Evolutionary conservation across 92 coral and sea anemone genomes (phyloP).

Genomic region (Umimayanthus chanpuru): DNA sequence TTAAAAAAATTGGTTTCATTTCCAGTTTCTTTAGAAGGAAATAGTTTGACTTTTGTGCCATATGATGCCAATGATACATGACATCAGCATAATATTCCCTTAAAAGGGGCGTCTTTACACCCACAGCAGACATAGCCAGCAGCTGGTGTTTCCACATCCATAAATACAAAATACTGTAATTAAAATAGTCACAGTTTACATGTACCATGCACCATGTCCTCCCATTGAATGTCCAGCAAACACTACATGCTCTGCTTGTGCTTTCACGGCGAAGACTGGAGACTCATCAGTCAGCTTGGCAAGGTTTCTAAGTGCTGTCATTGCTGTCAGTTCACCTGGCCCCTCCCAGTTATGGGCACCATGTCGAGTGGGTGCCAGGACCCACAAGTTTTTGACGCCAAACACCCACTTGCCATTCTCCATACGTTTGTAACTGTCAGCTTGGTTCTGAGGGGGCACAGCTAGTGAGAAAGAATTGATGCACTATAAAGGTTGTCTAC

Average conservation of each 20-base stretch:
- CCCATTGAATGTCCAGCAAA: slow-evolving; percentile 99
- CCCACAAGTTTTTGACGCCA: slow-evolving; percentile 94
- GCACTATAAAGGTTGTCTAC: background rate
- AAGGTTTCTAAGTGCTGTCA: slow-evolving; percentile 80
- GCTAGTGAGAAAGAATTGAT: slow-evolving; percentile 48
- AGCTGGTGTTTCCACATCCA: no score
- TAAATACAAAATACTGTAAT: no score
- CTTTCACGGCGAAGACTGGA: slow-evolving; percentile 73
- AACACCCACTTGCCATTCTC: slow-evolving; percentile 85
- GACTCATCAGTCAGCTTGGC: slow-evolving; percentile 70
- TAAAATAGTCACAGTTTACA: background rate
- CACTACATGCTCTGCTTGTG: slow-evolving; percentile 71
- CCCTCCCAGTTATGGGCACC: slow-evolving; percentile 99
- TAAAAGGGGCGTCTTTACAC: no score
- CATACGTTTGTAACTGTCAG: slow-evolving; percentile 99
- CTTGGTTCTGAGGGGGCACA: slow-evolving; percentile 95
- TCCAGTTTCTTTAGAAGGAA: no score
- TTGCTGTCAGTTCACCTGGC: slow-evolving; percentile 93
- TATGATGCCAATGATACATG: no score
- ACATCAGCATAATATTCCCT: no score
- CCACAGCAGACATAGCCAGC: no score
- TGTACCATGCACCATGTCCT: slow-evolving; percentile 98
- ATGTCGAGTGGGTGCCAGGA: slow-evolving; percentile 96
- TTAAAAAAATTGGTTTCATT: no score
- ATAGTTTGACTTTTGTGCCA: no score